These are phyloP conservation scores for Invenusta paracnida DNA, from an alignment of 2,888 invertebrate genomes.

Conservation along the genomic window DNA sequence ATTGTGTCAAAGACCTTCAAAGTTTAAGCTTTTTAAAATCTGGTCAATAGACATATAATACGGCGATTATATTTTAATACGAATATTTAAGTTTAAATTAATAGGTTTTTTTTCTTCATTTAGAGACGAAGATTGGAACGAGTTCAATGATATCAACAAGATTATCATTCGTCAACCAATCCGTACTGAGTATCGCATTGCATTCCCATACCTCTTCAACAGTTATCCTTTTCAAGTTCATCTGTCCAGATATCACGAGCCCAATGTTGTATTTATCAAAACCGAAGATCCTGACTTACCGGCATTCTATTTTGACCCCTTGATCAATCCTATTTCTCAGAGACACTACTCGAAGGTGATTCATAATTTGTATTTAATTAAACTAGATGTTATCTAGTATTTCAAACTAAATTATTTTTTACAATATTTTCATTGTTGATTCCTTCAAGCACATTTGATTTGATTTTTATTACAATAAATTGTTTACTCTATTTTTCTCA, in stretches of 20 bases:
- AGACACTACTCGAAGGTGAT: conserved; percentile 67
- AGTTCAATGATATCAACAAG: conserved; percentile 99
- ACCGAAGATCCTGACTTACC: conserved; percentile 99
- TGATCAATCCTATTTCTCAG: conserved; percentile 97
- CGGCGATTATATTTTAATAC: not conserved
- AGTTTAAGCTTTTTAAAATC: too few relatives aligned
- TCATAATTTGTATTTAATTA: too few relatives aligned
- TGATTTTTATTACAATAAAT: too few relatives aligned
- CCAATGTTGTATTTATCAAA: conserved; percentile 98
- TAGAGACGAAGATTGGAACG: conserved; percentile 99
- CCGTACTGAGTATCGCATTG: conserved; percentile 95
- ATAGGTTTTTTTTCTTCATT: conserved; percentile 53
- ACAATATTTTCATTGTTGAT: too few relatives aligned
- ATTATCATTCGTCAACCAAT: conserved; percentile 98
- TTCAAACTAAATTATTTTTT: too few relatives aligned
- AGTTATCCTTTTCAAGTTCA: conserved; percentile 82
- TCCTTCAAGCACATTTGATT: too few relatives aligned
- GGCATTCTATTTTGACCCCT: conserved; percentile 97
- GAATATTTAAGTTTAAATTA: not conserved
- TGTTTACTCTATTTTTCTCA: too few relatives aligned
- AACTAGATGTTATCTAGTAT: too few relatives aligned
- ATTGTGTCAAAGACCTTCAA: too few relatives aligned
- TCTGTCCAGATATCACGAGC: conserved; percentile 83
- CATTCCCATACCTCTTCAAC: conserved; percentile 97
- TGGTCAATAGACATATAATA: not conserved